Conservation (phyloP, 2,888 invertebrate genomes). For the Nezara viridula region DNA sequence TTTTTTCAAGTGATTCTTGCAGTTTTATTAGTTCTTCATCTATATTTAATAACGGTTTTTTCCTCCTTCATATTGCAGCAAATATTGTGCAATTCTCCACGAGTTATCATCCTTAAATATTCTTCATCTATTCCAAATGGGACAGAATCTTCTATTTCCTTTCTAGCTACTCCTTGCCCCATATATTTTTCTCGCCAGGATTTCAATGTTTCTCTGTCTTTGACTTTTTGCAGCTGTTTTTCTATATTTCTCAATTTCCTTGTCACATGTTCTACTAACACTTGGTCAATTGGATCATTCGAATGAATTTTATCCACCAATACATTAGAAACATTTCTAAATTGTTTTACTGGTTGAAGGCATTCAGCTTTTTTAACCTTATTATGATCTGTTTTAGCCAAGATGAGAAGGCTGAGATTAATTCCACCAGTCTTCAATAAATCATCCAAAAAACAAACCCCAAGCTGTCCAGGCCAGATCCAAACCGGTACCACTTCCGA, state of each 20-base stretch:
- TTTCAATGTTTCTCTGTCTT: conserved; percentile 15
- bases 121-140: conserved; percentile 44
- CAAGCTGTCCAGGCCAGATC: no score
- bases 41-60: not conserved
- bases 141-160: not conserved
- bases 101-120: conserved; percentile 1
- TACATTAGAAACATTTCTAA: conserved; percentile 34
- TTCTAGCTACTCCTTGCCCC: not conserved
- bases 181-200: conserved; percentile 29
- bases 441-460: no score
- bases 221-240: conserved; percentile 11
- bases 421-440: no score
- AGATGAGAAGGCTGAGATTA: no score
- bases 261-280: conserved; percentile 29
- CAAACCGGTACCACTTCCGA: no score
- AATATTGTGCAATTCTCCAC: not conserved
- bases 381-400: not conserved
- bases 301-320: conserved; percentile 50
- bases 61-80: not conserved
- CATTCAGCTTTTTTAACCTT: conserved; percentile 23
- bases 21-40: conserved; percentile 21
- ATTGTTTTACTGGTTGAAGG: conserved; percentile 8
- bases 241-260: conserved; percentile 47
- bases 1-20: not conserved
- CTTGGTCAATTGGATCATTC: conserved; percentile 36